Evolutionary conservation across 1,140 invertebrate species (phyloP).

Genomic region (Drosophila kurseongensis): DNA sequence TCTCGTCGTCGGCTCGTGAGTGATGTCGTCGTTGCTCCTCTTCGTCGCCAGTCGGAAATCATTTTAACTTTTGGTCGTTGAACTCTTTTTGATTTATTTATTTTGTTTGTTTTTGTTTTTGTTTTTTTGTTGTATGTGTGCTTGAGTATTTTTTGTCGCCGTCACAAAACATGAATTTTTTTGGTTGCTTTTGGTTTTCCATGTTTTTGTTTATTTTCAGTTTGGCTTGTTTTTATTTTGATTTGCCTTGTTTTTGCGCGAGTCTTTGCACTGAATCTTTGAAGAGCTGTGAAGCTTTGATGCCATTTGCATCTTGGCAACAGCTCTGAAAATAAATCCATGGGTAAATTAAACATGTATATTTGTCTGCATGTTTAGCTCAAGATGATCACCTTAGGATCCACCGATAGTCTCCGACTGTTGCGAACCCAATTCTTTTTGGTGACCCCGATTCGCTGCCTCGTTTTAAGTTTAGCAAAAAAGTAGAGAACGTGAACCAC

Average conservation of each 20-base stretch:
- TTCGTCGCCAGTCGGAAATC: slow-evolving; percentile 61
- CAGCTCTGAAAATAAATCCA: background rate
- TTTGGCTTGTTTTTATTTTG: slow-evolving; percentile 23
- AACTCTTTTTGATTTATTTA: slow-evolving; percentile 80
- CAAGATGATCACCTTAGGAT: background rate
- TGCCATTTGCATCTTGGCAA: slow-evolving; percentile 12
- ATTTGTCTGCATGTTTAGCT: background rate
- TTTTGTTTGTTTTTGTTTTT: slow-evolving; percentile 37
- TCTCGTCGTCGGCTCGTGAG: slow-evolving; percentile 13
- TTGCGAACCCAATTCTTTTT: background rate
- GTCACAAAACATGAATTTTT: slow-evolving; percentile 55
- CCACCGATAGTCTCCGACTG: background rate
- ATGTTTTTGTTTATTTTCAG: slow-evolving; percentile 27
- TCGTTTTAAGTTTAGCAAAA: slow-evolving; percentile 5
- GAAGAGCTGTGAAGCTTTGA: background rate
- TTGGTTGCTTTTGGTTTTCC: slow-evolving; percentile 34
- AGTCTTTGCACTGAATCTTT: slow-evolving; percentile 30
- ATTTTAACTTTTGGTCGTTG: slow-evolving; percentile 80
- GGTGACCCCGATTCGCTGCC: slow-evolving; percentile 15
- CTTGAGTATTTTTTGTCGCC: slow-evolving; percentile 31
- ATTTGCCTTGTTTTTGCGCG: slow-evolving; percentile 6
- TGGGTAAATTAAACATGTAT: background rate
- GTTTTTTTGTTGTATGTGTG: background rate
- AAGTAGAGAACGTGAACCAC: slow-evolving; percentile 6
- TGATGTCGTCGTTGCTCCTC: slow-evolving; percentile 36